Conservation (phyloP, 1,140 invertebrate genomes). For the Maniola jurtina region DNA sequence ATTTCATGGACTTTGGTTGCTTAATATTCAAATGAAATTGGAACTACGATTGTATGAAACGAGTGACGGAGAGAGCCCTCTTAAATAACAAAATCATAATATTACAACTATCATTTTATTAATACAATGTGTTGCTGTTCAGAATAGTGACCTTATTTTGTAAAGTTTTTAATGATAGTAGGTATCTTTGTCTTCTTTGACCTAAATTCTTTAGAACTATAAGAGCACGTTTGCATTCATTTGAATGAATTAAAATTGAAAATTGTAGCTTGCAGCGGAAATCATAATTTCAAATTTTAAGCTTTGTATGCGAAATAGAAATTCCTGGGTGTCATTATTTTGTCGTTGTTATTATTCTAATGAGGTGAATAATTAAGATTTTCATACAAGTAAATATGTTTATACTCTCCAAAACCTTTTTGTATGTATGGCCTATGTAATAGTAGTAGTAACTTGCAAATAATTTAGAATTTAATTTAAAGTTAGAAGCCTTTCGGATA, state of each 20-base stretch:
- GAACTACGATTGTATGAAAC: too few species aligned
- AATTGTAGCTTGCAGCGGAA: slow-evolving; percentile 34
- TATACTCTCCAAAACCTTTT: not conserved
- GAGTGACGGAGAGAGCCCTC: too few species aligned
- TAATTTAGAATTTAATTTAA: not conserved
- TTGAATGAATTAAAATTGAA: slow-evolving; percentile 34
- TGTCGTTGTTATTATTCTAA: slow-evolving; percentile 8
- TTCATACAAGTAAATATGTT: not conserved
- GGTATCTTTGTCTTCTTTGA: slow-evolving; percentile 9
- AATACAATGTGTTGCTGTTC: not conserved
- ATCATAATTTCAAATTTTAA: slow-evolving; percentile 43
- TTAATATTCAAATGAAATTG: too few species aligned
- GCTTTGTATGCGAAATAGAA: slow-evolving; percentile 29
- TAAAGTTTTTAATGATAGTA: slow-evolving; percentile 12
- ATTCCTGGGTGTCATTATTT: slow-evolving; percentile 14
- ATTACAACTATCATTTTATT: too few species aligned
- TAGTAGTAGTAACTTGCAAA: not conserved
- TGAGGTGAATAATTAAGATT: slow-evolving; percentile 12
- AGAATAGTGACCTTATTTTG: not conserved
- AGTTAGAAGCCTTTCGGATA: too few species aligned
- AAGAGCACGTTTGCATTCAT: slow-evolving; percentile 33
- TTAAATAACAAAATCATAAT: too few species aligned
- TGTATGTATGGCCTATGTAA: too few species aligned
- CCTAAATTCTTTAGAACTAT: slow-evolving; percentile 28
- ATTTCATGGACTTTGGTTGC: too few species aligned